Evolutionary conservation across 2,888 invertebrate species (phyloP), one percentile per base, ranked within the genome.

Genomic region (Drosophila pseudotalamancana): DNA sequence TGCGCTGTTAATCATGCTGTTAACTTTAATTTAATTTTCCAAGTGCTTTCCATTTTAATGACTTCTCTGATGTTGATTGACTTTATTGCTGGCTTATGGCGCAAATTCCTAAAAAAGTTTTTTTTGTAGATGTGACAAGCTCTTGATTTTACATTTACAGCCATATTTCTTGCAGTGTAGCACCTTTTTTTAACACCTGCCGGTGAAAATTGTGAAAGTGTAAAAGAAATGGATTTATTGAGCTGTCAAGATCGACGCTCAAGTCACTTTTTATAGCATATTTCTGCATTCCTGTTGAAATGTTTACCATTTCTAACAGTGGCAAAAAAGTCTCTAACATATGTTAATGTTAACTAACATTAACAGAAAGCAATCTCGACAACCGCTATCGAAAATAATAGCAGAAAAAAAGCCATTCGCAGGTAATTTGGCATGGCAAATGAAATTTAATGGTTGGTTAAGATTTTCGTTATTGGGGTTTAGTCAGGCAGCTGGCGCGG

Each of bases 361-460:
- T n/a, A n/a, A n/a, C n/a, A n/a, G n/a, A n/a, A n/a, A n/a, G n/a
- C n/a, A n/a, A n/a, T n/a, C 39, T 21, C 19, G 12, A 12, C 6
- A 39, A 40, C n/a, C 1, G 16, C 42, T 11, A 42, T 43, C 29
- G 3, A 19, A 18, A 43, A 29, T 9, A n/a, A 32, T 11, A 21
- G 45, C 45, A 14, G 8, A 16, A 18, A 27, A 18, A 27, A 16
- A 11, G 6, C 8, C 29, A 43, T 16, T n/a, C 43, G 43, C 14
- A 34, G 19, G 32, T 18, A 53, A 53, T 63, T 46, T 21, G 12
- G 45, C 54, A 21, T 43, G n/a, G 8, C 29, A 60, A 71, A 71
- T 65, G 59, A 42, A 39, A 39, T 65, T 70, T 55, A 64, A 70
- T 65, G 59, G 51, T 35, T 35, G 29, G 18, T 37, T 55, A 59